These are phyloP conservation scores for Liopterus haemorrhoidalis DNA, from an alignment of 2,888 invertebrate genomes.

Conservation along the genomic window DNA sequence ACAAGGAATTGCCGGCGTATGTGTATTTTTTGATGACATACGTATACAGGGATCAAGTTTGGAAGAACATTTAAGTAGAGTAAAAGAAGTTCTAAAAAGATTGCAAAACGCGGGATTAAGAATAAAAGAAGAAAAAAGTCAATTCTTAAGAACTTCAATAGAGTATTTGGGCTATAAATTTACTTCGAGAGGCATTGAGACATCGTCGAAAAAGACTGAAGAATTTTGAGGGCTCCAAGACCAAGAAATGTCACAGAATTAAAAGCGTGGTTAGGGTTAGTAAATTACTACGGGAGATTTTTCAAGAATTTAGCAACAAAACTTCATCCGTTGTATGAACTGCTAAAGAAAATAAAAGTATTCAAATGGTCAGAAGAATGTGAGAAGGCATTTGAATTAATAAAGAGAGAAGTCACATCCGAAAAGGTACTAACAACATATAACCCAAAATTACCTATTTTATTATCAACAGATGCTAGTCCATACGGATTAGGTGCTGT, in stretches of 20 bases:
- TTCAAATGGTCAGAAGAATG: slow-evolving; percentile 21
- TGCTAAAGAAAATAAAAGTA: slow-evolving; percentile 2
- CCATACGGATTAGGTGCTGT: slow-evolving; percentile 25
- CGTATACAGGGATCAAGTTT: slow-evolving; percentile 11
- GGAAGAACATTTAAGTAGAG: slow-evolving; percentile 3
- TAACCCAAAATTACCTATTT: slow-evolving; percentile 12
- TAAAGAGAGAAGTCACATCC: slow-evolving; percentile 22
- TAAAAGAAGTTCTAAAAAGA: slow-evolving; percentile 10
- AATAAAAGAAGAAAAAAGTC: slow-evolving; percentile 20
- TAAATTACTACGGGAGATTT: slow-evolving; percentile 22
- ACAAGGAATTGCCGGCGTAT: too few species aligned
- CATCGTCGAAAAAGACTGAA: slow-evolving; percentile 19
- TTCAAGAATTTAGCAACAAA: slow-evolving; percentile 25
- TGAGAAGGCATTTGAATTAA: slow-evolving; percentile 15
- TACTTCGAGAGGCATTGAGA: slow-evolving; percentile 14
- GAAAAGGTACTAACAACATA: slow-evolving; percentile 26
- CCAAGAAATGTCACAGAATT: slow-evolving; percentile 16
- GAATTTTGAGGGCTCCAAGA: slow-evolving; percentile 25
- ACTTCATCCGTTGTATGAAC: slow-evolving; percentile 20
- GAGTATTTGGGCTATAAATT: slow-evolving; percentile 25
- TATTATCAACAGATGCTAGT: slow-evolving; percentile 27
- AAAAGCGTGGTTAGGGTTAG: slow-evolving; percentile 23
- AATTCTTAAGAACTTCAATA: slow-evolving; percentile 10
- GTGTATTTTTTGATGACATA: slow-evolving; percentile 14
- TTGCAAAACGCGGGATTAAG: slow-evolving; percentile 14